Conservation (phyloP, 1,140 invertebrate genomes). For the Listronotus oregonensis region DNA sequence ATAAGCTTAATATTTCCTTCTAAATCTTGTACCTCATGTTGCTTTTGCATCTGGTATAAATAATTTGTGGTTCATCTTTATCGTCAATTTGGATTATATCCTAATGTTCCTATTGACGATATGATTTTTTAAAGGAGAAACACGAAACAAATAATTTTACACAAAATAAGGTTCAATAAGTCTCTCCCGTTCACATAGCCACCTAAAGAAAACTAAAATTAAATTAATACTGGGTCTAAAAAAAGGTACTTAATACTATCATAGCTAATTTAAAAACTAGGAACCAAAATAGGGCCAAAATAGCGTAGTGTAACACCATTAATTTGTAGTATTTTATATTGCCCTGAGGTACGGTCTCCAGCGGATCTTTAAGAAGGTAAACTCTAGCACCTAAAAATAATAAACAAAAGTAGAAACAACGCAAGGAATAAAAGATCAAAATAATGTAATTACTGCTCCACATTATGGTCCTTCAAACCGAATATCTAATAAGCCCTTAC, state of each 20-base stretch:
- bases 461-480: neutral
- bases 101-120: too few species aligned
- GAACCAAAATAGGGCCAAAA: constrained; percentile 36
- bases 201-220: neutral
- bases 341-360: constrained; percentile 57
- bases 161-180: too few species aligned
- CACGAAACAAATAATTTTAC: too few species aligned
- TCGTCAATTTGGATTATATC: too few species aligned
- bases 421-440: neutral
- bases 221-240: neutral
- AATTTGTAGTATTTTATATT: constrained; percentile 42
- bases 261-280: constrained; percentile 24
- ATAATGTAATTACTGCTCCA: neutral
- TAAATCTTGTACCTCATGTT: too few species aligned
- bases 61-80: too few species aligned
- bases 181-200: neutral
- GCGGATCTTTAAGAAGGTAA: constrained; percentile 66
- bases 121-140: too few species aligned
- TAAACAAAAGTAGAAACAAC: neutral
- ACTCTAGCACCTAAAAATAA: constrained; percentile 54
- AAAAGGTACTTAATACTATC: neutral
- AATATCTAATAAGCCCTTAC: constrained; percentile 6
- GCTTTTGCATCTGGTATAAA: too few species aligned
- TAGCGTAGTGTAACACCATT: constrained; percentile 41
- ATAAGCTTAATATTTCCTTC: too few species aligned